Evolutionary conservation across 2,888 invertebrate species (phyloP), one percentile per base, ranked within the genome.

Genomic region (Drosophila robusta): DNA sequence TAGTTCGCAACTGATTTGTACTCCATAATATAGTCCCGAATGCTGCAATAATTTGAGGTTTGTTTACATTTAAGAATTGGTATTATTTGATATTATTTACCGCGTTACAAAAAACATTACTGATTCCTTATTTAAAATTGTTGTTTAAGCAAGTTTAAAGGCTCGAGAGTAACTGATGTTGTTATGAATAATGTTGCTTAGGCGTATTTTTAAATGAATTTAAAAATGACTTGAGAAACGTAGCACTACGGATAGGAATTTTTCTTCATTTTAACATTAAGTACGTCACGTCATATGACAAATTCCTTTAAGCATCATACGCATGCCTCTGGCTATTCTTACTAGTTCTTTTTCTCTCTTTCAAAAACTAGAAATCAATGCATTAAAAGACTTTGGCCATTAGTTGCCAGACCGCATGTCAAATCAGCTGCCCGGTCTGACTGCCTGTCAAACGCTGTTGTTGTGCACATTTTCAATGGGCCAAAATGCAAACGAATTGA

Each of bases 401-500:
- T 70, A 57, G 50, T 56, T 63, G 45, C 14, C 38, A 29, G 42
- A 57, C 63, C 16, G 45, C 74, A 50, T 61, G 75, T 71, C 71
- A 74, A 60, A 51, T 42, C 49, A 44, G 29, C 34, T 56, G 12
- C 12, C 18, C 4, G 14, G 5, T 8, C 39, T 26, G 26, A 29
- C 66, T 34, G 55, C 36, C 76, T 70, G 73, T 76, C 73, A 71
- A 56, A 45, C 47, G 32, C 8, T 34, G 34, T 12, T 29, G 38
- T 47, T 52, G 51, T 56, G 36, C 47, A 66, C 26, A 11, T 54
- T 73, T 32, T 46, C 32, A 61, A 55, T 41, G 47, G 29, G 36
- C 24, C 42, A 42, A 69, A 63, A 39, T 72, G 63, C 73, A 73
- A 63, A 41, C 64, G 57, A 75, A 81, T 68, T 75, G 71, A 80